phyloP scores from a whole-genome alignment of 2,888 invertebrate species.

The Melanostoma mellinum region DNA sequence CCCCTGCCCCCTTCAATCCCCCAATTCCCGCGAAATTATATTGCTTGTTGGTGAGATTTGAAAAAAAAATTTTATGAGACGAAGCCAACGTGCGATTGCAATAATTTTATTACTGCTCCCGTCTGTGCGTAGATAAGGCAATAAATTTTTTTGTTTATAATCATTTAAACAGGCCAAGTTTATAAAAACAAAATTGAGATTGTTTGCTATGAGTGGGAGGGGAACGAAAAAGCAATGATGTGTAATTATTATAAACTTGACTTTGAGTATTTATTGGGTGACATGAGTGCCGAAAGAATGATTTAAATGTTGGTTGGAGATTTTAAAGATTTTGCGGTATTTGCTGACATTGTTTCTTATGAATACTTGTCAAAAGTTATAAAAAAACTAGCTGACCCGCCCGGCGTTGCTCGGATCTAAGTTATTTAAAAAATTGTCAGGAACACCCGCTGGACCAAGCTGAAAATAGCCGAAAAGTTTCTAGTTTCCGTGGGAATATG shows the following conservation, averaged over 20 bases:
- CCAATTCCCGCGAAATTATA: conserved; percentile 17
- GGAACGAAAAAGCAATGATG: too few species aligned
- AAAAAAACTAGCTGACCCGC: too few species aligned
- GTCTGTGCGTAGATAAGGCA: conserved; percentile 51
- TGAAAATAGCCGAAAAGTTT: too few species aligned
- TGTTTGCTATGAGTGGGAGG: conserved; percentile 6
- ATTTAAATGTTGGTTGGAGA: neutral
- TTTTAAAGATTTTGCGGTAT: too few species aligned
- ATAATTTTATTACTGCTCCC: conserved; percentile 35
- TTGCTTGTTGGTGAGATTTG: conserved; percentile 36
- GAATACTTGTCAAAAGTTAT: too few species aligned
- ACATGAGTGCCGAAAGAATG: neutral
- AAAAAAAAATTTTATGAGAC: conserved; percentile 45
- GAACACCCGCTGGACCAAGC: too few species aligned
- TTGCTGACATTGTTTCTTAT: neutral
- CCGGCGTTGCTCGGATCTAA: too few species aligned
- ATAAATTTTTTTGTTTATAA: conserved; percentile 64
- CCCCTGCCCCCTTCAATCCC: conserved; percentile 18
- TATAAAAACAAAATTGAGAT: conserved; percentile 24
- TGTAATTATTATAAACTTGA: conserved; percentile 5
- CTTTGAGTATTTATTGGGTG: conserved; percentile 7
- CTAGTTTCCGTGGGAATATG: too few species aligned
- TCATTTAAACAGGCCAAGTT: conserved; percentile 42
- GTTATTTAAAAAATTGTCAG: too few species aligned
- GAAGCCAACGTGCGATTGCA: conserved; percentile 49